phyloP scores from a whole-genome alignment of 2,888 invertebrate species.

The Chalcis sispes region DNA sequence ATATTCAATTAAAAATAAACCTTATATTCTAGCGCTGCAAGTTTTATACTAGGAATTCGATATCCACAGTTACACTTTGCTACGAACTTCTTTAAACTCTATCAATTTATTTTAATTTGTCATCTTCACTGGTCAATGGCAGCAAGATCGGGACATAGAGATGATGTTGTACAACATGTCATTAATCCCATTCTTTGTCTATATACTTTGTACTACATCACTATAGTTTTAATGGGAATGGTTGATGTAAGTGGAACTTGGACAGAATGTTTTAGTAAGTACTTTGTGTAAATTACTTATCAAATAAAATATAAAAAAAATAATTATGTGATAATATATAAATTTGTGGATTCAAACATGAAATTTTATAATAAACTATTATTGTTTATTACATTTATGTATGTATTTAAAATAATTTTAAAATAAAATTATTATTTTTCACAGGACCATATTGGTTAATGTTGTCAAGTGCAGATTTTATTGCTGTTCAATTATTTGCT shows the following conservation, averaged over 20 bases:
- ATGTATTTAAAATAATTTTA: not conserved
- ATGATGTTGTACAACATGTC: conserved; percentile 73
- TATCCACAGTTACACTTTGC: conserved; percentile 77
- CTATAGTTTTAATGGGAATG: conserved; percentile 76
- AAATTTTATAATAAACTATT: not conserved
- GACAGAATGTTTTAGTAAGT: conserved; percentile 77
- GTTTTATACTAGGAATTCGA: conserved; percentile 74
- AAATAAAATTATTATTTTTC: conserved; percentile 50
- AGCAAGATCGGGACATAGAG: conserved; percentile 75
- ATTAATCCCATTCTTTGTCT: conserved; percentile 75
- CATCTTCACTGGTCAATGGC: conserved; percentile 78
- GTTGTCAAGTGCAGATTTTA: conserved; percentile 77
- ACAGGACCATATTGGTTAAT: conserved; percentile 78
- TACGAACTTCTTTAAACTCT: conserved; percentile 76
- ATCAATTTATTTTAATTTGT: conserved; percentile 77
- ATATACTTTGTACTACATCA: conserved; percentile 76
- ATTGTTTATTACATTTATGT: not conserved
- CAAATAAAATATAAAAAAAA: not conserved
- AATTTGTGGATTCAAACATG: not conserved
- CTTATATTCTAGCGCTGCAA: conserved; percentile 73
- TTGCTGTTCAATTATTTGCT: conserved; percentile 77
- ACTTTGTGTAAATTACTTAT: not conserved
- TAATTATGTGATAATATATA: no score
- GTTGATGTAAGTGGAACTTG: conserved; percentile 75
- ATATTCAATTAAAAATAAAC: conserved; percentile 11